These are phyloP conservation scores for Chelon labrosus DNA, from an alignment of 2,797 vertebrate genomes.

Conservation along the genomic window DNA sequence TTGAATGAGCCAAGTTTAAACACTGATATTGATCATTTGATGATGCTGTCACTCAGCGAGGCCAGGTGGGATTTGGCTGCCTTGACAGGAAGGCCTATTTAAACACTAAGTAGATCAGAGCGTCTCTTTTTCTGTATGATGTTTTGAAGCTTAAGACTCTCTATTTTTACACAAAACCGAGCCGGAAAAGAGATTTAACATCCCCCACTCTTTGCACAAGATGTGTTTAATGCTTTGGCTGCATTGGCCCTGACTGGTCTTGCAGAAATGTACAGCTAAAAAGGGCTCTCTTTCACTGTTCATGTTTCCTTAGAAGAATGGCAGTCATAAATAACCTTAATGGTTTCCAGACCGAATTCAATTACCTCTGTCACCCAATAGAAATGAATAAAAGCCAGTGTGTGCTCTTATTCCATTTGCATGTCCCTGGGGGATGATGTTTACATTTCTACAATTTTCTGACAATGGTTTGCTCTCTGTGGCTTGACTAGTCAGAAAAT, in stretches of 20 bases:
- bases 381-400: constrained; percentile 74
- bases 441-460: constrained; percentile 62
- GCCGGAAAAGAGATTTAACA: constrained; percentile 52
- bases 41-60: constrained; percentile 31
- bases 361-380: constrained; percentile 72
- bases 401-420: constrained; percentile 74
- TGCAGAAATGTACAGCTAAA: constrained; percentile 49
- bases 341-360: constrained; percentile 75
- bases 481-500: constrained; percentile 64
- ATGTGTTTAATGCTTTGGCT: constrained; percentile 36
- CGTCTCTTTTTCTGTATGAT: neutral
- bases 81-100: constrained; percentile 33
- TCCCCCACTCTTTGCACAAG: constrained; percentile 34
- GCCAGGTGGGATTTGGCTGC: constrained; percentile 48
- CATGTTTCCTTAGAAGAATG: constrained; percentile 55
- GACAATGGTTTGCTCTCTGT: constrained; percentile 54
- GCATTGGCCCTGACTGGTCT: constrained; percentile 37
- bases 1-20: constrained; percentile 49
- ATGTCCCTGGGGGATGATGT: constrained; percentile 62
- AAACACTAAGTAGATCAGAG: constrained; percentile 46
- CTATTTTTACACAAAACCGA: constrained; percentile 61
- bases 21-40: constrained; percentile 31
- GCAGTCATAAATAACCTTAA: constrained; percentile 78
- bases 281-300: constrained; percentile 32
- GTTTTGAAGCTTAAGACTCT: constrained; percentile 41